phyloP scores from a whole-genome alignment of 1,140 invertebrate genomes.

The Galleria mellonella region DNA sequence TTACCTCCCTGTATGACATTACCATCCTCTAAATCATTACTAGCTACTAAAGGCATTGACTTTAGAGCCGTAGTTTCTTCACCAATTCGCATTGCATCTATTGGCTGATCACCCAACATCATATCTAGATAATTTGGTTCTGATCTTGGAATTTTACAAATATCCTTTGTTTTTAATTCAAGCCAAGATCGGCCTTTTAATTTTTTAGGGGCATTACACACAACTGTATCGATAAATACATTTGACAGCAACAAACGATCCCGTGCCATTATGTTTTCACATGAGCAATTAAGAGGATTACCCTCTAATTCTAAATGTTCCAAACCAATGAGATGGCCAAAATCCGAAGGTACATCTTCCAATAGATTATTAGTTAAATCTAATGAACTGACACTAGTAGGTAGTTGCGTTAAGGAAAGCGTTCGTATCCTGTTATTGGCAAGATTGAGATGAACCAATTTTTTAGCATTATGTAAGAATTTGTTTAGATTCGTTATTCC shows the following conservation, averaged over 20 bases:
- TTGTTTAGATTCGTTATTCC: conserved; percentile 73
- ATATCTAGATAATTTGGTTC: conserved; percentile 64
- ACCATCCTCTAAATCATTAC: conserved; percentile 57
- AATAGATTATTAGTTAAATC: conserved; percentile 78
- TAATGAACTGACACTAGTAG: conserved; percentile 76
- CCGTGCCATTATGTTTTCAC: conserved; percentile 74
- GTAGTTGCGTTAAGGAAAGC: conserved; percentile 69
- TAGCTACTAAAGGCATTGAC: conserved; percentile 50
- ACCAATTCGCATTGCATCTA: conserved; percentile 52
- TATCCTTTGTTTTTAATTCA: conserved; percentile 72
- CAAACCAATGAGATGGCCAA: conserved; percentile 68
- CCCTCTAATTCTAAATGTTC: conserved; percentile 75
- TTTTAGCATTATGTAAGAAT: conserved; percentile 72
- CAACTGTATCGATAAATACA: conserved; percentile 74
- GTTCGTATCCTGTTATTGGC: conserved; percentile 75
- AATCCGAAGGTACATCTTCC: conserved; percentile 73
- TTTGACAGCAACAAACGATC: conserved; percentile 69
- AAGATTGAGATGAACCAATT: conserved; percentile 76
- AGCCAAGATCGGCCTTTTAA: conserved; percentile 71
- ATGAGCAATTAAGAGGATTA: conserved; percentile 77
- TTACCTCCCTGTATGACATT: conserved; percentile 39
- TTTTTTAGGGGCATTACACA: conserved; percentile 71
- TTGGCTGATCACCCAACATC: conserved; percentile 77
- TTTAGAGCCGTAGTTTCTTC: conserved; percentile 53
- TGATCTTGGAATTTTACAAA: conserved; percentile 62